Evolutionary conservation across 2,797 vertebrate genomes (phyloP).

Genomic region (Bucorvus abyssinicus): DNA sequence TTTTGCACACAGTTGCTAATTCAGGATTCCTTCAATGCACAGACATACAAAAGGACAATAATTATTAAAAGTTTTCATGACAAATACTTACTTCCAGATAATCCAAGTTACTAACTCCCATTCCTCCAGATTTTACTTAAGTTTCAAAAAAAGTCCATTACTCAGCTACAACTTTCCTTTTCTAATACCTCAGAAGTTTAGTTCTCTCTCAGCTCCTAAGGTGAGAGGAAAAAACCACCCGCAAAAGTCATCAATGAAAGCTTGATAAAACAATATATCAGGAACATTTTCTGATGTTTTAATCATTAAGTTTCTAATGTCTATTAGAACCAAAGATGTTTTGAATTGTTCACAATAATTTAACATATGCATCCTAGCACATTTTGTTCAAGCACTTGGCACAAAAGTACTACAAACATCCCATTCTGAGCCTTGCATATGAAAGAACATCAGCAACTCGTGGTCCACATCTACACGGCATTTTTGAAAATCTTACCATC

Average conservation of each 20-base stretch:
- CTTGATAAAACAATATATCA: not conserved
- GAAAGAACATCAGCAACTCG: not conserved
- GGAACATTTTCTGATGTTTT: not conserved
- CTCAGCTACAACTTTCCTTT: not conserved
- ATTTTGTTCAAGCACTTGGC: not conserved
- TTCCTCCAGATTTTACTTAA: not conserved
- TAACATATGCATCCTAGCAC: not conserved
- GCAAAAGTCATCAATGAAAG: not conserved
- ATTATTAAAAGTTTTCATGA: not conserved
- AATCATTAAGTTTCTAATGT: not conserved
- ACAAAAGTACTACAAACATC: not conserved
- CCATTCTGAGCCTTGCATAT: not conserved
- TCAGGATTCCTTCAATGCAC: constrained; percentile 84
- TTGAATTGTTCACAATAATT: not conserved
- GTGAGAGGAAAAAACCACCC: not conserved
- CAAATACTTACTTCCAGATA: not conserved
- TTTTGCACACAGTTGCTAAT: constrained; percentile 87
- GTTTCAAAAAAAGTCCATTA: not conserved
- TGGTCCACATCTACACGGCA: not conserved
- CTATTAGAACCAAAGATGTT: not conserved
- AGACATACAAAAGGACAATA: constrained; percentile 14
- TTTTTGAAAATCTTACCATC: not conserved
- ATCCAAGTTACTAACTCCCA: not conserved
- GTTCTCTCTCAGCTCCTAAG: not conserved
- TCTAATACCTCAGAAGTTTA: not conserved